Evolutionary conservation across 2,888 invertebrate species (phyloP).

Genomic region (Coenonympha glycerion): DNA sequence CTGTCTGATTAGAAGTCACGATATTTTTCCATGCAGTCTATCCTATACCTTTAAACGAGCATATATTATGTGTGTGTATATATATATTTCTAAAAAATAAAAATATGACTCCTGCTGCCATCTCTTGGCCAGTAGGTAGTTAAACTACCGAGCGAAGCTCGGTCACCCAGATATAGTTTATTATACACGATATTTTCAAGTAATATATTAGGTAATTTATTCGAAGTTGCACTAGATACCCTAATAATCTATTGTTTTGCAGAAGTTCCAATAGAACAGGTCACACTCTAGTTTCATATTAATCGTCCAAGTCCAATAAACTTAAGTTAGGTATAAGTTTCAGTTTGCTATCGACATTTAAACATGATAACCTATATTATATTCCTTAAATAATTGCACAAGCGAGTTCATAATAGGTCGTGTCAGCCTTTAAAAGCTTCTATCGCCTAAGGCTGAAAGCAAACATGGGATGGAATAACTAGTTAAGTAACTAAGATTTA

Average conservation of each 20-base stretch:
- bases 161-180: too few species aligned
- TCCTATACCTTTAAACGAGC: too few species aligned
- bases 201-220: too few species aligned
- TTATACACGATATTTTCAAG: too few species aligned
- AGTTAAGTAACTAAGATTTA: background rate
- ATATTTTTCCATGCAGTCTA: too few species aligned
- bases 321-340: slow-evolving; percentile 39
- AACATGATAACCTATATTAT: slow-evolving; percentile 33
- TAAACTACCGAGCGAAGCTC: too few species aligned
- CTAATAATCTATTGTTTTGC: background rate
- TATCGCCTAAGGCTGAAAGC: background rate
- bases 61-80: too few species aligned
- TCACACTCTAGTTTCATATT: background rate
- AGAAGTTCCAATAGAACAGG: slow-evolving; percentile 24
- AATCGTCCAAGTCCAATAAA: slow-evolving; percentile 42
- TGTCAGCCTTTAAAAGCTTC: slow-evolving; percentile 22
- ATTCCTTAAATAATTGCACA: slow-evolving; percentile 17
- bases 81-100: too few species aligned
- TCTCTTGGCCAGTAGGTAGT: too few species aligned
- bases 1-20: too few species aligned
- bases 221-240: background rate
- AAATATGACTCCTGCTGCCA: too few species aligned
- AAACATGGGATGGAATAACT: background rate
- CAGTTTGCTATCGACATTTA: slow-evolving; percentile 41
- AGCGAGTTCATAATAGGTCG: slow-evolving; percentile 24